Conservation (phyloP, 2,797 vertebrate species). For the Smutsia temminckii region DNA sequence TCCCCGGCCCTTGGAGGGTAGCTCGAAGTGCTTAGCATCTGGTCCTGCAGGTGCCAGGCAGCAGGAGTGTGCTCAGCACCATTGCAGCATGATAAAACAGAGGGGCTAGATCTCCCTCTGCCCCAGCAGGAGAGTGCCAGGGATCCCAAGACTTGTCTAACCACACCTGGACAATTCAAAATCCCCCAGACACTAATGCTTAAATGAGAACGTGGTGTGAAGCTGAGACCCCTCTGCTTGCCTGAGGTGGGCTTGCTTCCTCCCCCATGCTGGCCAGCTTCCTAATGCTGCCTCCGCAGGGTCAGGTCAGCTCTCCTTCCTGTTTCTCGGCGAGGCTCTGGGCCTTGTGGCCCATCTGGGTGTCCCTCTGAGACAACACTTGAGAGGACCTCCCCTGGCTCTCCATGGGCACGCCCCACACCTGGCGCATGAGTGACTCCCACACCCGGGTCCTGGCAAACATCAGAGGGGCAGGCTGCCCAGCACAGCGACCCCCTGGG, state of each 20-base stretch:
- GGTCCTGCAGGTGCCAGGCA: not conserved
- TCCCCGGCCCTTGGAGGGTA: not conserved
- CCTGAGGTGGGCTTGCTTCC: not conserved
- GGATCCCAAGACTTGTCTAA: accelerated
- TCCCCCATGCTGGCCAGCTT: not conserved
- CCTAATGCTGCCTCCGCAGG: not conserved
- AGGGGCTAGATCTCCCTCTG: not conserved
- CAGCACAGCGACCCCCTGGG: not conserved
- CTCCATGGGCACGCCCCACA: accelerated
- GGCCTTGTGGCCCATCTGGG: too few relatives aligned
- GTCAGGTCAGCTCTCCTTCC: not conserved
- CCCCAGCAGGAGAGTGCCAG: not conserved
- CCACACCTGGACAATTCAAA: not conserved
- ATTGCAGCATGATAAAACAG: accelerated
- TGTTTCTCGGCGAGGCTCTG: not conserved
- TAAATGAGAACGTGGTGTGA: not conserved
- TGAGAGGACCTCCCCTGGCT: not conserved
- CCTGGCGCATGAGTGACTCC: accelerated
- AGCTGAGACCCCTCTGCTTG: not conserved
- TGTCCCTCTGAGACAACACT: not conserved
- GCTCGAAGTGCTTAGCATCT: not conserved
- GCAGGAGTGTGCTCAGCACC: too few relatives aligned
- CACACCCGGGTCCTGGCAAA: not conserved
- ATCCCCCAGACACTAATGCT: not conserved
- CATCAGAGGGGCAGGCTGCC: accelerated